These are phyloP conservation scores for Amblyornis subalaris DNA, from an alignment of 2,113 vertebrate species.

Conservation along the genomic window DNA sequence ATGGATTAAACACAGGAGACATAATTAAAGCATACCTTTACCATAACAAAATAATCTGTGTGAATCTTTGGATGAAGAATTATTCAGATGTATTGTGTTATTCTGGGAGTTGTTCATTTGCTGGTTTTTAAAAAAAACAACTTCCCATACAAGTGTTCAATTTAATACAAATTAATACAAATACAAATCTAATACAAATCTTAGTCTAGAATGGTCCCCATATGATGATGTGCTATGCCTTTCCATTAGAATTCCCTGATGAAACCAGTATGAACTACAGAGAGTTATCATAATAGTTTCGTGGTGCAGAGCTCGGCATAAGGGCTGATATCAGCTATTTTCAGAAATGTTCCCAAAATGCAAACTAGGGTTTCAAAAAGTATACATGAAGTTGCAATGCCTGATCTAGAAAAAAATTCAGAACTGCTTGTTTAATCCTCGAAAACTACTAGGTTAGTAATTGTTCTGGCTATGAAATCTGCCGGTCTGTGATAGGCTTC, in stretches of 20 bases:
- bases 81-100: neutral
- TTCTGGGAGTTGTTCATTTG: neutral
- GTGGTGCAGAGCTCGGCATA: neutral
- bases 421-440: neutral
- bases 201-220: neutral
- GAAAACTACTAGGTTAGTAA: neutral
- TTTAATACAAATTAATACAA: too few species aligned
- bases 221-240: neutral
- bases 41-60: neutral
- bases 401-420: neutral
- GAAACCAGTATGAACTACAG: neutral
- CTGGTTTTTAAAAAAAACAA: neutral
- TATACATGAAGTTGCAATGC: neutral
- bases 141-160: neutral
- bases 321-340: neutral
- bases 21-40: neutral
- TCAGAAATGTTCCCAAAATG: neutral
- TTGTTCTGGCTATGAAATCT: neutral
- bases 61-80: neutral
- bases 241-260: neutral
- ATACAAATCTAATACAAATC: neutral
- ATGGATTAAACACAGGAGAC: neutral
- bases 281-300: neutral
- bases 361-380: neutral
- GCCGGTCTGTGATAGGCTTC: neutral